Base-by-base conservation (phyloP, 2,888 invertebrate genomes). In the Melanotus villosus region DNA sequence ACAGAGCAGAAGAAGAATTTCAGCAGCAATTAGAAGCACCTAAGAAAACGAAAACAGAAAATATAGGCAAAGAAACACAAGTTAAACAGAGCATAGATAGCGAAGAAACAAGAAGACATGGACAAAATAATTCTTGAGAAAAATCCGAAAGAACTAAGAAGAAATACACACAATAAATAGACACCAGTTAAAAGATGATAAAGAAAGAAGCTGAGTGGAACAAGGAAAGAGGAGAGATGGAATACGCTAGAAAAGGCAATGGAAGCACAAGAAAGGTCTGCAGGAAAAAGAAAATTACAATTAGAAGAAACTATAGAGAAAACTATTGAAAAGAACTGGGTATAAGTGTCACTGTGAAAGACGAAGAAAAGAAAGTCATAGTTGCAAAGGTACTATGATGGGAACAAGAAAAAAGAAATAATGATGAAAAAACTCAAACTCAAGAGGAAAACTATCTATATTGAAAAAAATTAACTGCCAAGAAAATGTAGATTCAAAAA, bases 181-280 rank as follows among this genome's bases (percentile, higher is more conserved):
- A n/a, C 36, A 7, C 10, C 3, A 36, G n/a, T 2, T 4, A 36
- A 36, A n/a, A 36, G 36, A 36, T 36, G 36, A 36, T n/a, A 36
- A 36, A 36, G 36, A 36, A 36, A 36, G 36, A 36, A 36, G 36
- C 36, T 36, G 36, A 36, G n/a, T 36, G 36, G 36, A 36, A 36
- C 6, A 5, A 36, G n/a, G 36, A 36, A 36, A 36, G 36, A 36
- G n/a, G 10, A 36, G 9, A 36, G 36, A n/a, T 36, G 36, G 10
- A 36, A 36, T n/a, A n/a, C 36, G 36, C 36, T 36, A 36, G 36
- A 36, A 36, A 36, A 36, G 36, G 36, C 36, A 36, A 36, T 36
- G 36, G 36, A 36, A 9, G 36, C 7, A 36, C 36, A 36, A 26
- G 26, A 36, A 36, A 36, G 36, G 10, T 2, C 7, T 26, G 26